Evolutionary conservation across 2,888 invertebrate genomes (phyloP), one percentile per base, ranked within the genome.

Genomic region (Microctonus hyperodae): DNA sequence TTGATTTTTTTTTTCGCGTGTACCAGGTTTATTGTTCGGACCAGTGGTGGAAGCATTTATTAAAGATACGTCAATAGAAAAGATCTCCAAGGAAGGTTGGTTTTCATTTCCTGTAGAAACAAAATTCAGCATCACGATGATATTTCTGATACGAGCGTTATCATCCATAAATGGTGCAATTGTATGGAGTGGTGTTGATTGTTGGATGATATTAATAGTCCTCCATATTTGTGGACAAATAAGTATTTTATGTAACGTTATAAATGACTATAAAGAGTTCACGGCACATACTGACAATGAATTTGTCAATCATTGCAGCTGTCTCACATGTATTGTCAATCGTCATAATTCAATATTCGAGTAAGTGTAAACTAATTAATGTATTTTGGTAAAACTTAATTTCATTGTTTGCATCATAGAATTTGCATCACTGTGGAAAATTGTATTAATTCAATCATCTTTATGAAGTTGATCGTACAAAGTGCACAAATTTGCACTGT

Each of bases 181-280:
- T 63, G 10, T 40, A 51, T 55, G 3, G 25, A 28, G n/a, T 28
- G 51, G 11, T 44, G 48, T 55, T 62, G 20, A 55, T 28, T 25
- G 22, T 25, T 28, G 40, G 59, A 50, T 71, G 22, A 51, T 58
- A 20, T 48, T 71, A n/a, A 64, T 69, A 1, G 65, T 70, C n/a
- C 66, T 72, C 16, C 74, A 73, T 44, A 69, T 64, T 16, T 72
- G 70, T 48, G 71, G 71, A 1, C 75, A 74, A 55, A 63, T 75
- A 31, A 67, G 68, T 9, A 16, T 72, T 20, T 56, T 72, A 9
- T 62, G 68, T 7, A 64, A 67, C 7, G 61, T 50, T 7, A 50
- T 75, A 10, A 28, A 44, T 10, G 51, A 51, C 16, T 69, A 70
- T 25, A 57, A 44, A 25, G 71, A 65, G 31, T n/a, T 20, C 40